A percentile compares a stretch with the other conserved stretches of the same genome.
phyloP scores from a whole-genome alignment of 2,797 vertebrate genomes.

The Pyrocephalus nanus region DNA sequence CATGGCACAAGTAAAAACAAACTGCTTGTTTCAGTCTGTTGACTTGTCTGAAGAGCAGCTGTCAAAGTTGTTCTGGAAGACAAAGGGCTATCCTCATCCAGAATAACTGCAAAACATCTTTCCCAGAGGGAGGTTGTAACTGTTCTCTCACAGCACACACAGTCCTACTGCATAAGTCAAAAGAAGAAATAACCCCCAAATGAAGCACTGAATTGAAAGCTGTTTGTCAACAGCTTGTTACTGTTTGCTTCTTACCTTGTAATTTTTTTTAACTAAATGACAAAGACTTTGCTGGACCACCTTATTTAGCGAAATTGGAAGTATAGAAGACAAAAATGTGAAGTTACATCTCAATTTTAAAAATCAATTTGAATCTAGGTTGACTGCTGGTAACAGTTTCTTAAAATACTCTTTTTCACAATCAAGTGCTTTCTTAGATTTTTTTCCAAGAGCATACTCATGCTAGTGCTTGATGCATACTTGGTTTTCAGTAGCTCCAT shows the following conservation, averaged over 20 bases:
- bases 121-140: background rate
- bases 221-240: background rate
- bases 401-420: background rate
- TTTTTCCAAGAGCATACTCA: background rate
- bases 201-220: background rate
- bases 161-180: background rate
- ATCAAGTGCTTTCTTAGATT: background rate
- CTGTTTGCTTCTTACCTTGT: background rate
- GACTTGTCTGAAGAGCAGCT: background rate
- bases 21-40: background rate
- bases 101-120: background rate
- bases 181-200: background rate
- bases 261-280: background rate
- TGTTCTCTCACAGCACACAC: background rate
- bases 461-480: background rate
- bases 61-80: background rate
- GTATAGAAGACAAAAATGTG: accelerated
- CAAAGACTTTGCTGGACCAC: too few species aligned
- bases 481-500: background rate
- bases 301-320: background rate
- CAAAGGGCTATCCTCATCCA: background rate
- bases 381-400: background rate
- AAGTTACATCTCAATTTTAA: background rate
- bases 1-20: background rate
- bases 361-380: background rate